Base-by-base conservation (phyloP, 2,888 invertebrate genomes). In the Tetrapedia diversipes region DNA sequence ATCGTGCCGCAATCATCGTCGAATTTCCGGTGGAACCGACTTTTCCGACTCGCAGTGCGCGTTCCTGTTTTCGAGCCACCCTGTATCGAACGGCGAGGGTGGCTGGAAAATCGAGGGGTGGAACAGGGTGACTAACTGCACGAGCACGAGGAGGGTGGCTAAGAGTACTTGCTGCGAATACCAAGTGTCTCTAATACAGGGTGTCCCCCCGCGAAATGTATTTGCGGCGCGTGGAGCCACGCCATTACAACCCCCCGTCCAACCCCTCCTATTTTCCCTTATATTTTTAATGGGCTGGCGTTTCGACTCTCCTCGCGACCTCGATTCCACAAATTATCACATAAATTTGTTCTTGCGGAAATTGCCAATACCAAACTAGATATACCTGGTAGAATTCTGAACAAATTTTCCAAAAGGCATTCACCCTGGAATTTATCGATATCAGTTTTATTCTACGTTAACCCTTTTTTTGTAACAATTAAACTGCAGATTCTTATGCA, bases 41-140 rank as follows among this genome's bases (percentile, higher is more conserved):
- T 78, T 77, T 69, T 67, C 64, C 63, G 16, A 45, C 63, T 64
- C 11, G 60, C 29, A 37, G 67, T 45, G 51, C 57, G 51, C 37
- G 32, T 32, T 4, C 61, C 57, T 57, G 64, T 49, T 81, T 83
- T 75, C 74, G 72, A 24, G 81, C 51, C 77, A 77, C 78, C 81
- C 80, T 70, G 64, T 84, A 83, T 74, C 57, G 53, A 57, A 67
- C 39, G 67, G 73, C 67, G 79, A 80, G 86, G 84, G 84, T 80
- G 81, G 81, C 80, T 70, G 83, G 82, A 83, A 85, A 87, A 83
- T 79, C 72, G 83, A 86, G 85, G 86, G 87, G 86, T 84, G 75
- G 81, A 72, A 69, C 80, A 82, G 83, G 84, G 83, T 87, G 89
- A 89, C 88, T 89, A 89, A 89, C 88, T 85, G 83, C 67, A 82